Evolutionary conservation across 1,140 invertebrate genomes (phyloP), one percentile per base, ranked within the genome.

Genomic region (Whitmania pigra): DNA sequence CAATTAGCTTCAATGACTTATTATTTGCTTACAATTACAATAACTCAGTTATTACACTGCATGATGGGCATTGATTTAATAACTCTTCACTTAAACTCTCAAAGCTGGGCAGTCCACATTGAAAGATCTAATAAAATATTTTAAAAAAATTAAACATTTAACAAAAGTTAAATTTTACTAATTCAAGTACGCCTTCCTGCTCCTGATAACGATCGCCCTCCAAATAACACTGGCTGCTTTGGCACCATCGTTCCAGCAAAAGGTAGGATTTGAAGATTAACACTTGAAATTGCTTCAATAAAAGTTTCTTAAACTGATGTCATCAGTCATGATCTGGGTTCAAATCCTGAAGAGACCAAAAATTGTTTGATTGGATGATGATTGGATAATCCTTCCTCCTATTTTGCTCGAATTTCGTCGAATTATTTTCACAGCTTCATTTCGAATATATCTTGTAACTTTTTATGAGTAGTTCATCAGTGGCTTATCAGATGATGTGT

Each of bases 131-230:
- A 57, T 2, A 57, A 3, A 57, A 57, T 9, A 57, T n/a, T n/a
- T 57, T 57, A 25, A 25, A 4, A n/a, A 2, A 57, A 57, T 57
- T 57, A 57, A 57, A n/a, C 9, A 57, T 57, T 36, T 36, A 15
- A 49, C 43, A 49, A 3, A 36, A 7, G 43, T 49, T 49, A 49
- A 49, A 6, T 63, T 18, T 15, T 63, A 7, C 11, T 63, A 25
- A 63, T 63, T 63, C 22, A 15, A 63, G 57, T 63, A 63, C 57
- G 57, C 57, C 57, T 63, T 63, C 22, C 57, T 63, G 57, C 22
- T 63, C 29, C 29, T 63, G 57, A 31, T 31, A 63, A 63, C 57
- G 22, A 63, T 63, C 15, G 29, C 29, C 57, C 22, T 63, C 29
- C 57, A 63, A 63, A 63, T 63, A 63, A 63, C 57, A 63, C 18